Evolutionary conservation across 2,888 invertebrate genomes (phyloP).

Genomic region (Geotrupes spiniger): DNA sequence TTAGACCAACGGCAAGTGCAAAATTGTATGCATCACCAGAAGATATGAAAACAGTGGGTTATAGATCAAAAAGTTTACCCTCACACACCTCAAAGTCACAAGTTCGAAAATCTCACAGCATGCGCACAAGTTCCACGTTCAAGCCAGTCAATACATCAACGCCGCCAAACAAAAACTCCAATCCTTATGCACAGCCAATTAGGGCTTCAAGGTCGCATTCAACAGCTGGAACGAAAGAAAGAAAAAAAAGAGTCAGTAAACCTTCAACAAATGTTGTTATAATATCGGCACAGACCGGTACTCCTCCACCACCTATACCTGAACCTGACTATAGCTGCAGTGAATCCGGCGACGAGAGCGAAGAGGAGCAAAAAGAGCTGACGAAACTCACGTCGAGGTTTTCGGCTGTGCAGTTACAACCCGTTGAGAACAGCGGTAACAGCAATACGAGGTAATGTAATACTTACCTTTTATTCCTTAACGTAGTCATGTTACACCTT

Average conservation of each 20-base stretch:
- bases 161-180: constrained; percentile 40
- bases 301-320: constrained; percentile 73
- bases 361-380: constrained; percentile 54
- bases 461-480: too few relatives aligned
- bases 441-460: constrained; percentile 66
- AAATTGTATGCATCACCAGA: constrained; percentile 88
- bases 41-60: constrained; percentile 73
- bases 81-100: constrained; percentile 57
- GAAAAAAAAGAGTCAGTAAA: constrained; percentile 45
- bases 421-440: constrained; percentile 70
- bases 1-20: constrained; percentile 82
- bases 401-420: constrained; percentile 47
- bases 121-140: constrained; percentile 54
- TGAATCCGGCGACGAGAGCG: constrained; percentile 69
- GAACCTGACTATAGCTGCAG: constrained; percentile 90
- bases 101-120: constrained; percentile 62
- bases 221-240: constrained; percentile 45
- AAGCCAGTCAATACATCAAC: constrained; percentile 52
- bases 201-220: constrained; percentile 49
- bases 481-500: neutral
- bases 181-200: constrained; percentile 61
- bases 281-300: constrained; percentile 22
- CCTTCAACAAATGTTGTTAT: constrained; percentile 46
- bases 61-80: constrained; percentile 56
- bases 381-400: constrained; percentile 52